Evolutionary conservation across 2,797 vertebrate species (phyloP), one percentile per base, ranked within the genome.

Genomic region (Sebastes taczanowskii): DNA sequence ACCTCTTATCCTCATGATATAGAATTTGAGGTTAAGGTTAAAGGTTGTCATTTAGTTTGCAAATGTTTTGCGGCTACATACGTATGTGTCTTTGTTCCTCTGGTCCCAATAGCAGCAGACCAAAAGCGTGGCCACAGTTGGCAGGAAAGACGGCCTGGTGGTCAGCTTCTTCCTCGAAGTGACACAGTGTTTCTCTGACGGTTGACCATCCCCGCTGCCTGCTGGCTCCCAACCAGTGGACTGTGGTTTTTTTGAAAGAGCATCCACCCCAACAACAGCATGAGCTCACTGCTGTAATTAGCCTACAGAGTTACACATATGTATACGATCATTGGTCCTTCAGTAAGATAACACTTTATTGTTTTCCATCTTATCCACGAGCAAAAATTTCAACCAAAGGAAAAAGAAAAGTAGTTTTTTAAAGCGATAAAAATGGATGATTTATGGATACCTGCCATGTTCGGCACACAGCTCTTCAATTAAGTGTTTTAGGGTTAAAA

Each of bases 101-200:
- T 49, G 68, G 82, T 82, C 64, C 70, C 76, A 25, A 49, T 71
- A 81, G 83, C 66, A 74, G 76, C 75, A n/a, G 74, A 83, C 84
- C 85, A 82, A 83, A 82, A 71, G 71, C n/a, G 53, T 81, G 72
- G 71, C 82, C 80, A 52, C 65, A 84, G 61, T 85, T 89, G 86
- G 86, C 84, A 85, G 4, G 84, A 77, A 66, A 65, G 78, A 56
- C 49, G 22, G 77, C 72, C 77, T 53, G 67, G 88, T 63, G 90
- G 91, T 91, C 88, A 81, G 75, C 88, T 81, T 62, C 72, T 95
- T 95, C 94, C 93, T 92, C 90, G 93, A 93, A 94, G 88, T 93
- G 91, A 92, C 88, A 89, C 76, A 64, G 82, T 76, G 79, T 85
- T 89, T 89, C 83, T 83, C 86, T 88, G 88, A 86, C 88, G 86